A percentile compares a stretch with the other conserved stretches of the same genome.
These are phyloP conservation scores for Agrotis exclamationis DNA, from an alignment of 2,888 invertebrate species.

Conservation along the genomic window DNA sequence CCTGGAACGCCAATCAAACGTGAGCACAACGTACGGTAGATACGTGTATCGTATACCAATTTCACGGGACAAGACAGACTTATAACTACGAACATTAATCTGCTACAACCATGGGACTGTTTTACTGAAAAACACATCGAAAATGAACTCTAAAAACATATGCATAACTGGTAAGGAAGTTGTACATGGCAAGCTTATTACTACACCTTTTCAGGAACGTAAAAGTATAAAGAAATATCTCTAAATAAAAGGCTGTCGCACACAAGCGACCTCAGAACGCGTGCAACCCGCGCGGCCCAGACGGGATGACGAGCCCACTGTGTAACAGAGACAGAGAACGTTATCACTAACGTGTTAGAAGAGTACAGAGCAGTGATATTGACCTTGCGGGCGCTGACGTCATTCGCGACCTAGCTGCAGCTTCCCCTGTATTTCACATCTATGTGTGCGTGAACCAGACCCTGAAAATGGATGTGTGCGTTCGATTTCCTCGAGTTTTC, in stretches of 20 bases:
- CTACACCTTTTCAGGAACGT: slow-evolving; percentile 54
- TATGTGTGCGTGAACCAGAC: slow-evolving; percentile 88
- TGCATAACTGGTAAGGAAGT: slow-evolving; percentile 39
- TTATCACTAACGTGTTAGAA: slow-evolving; percentile 65
- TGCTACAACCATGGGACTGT: not conserved
- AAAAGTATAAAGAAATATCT: slow-evolving; percentile 46
- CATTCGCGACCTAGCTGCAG: slow-evolving; percentile 92
- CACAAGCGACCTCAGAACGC: slow-evolving; percentile 61
- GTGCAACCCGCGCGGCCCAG: slow-evolving; percentile 84
- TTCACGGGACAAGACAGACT: slow-evolving; percentile 12
- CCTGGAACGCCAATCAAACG: slow-evolving; percentile 20
- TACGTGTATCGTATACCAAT: slow-evolving; percentile 6
- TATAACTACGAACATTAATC: not conserved
- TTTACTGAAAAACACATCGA: not conserved
- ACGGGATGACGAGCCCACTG: slow-evolving; percentile 82
- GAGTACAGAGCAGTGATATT: slow-evolving; percentile 83
- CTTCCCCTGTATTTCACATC: slow-evolving; percentile 71
- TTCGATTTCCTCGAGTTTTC: slow-evolving; percentile 59
- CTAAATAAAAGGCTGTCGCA: slow-evolving; percentile 57
- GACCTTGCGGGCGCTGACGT: slow-evolving; percentile 91
- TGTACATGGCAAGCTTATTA: slow-evolving; percentile 47
- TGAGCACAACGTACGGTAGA: not conserved
- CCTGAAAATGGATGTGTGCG: slow-evolving; percentile 81
- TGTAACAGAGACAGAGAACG: slow-evolving; percentile 69
- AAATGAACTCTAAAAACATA: slow-evolving; percentile 15